Base-by-base conservation (phyloP, 2,797 vertebrate species). In the Pseudochaenichthys georgianus region DNA sequence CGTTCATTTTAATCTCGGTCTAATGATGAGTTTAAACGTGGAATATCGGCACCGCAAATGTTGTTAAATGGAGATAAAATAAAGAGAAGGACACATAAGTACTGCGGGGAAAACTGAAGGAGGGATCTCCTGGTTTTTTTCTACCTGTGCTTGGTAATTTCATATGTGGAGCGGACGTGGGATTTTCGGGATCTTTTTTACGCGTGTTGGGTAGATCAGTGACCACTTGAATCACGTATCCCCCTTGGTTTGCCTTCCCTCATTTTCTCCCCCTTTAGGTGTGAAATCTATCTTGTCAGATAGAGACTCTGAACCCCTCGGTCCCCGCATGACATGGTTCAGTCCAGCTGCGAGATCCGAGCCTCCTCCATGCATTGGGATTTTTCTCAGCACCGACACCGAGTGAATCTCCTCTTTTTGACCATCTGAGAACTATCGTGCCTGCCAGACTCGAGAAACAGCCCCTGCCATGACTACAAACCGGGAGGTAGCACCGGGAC, bases 271-370 rank as follows among this genome's bases (percentile, higher is more conserved):
- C 68, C 68, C 50, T 84, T 82, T 87, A 87, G 90, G 88, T 89
- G 93, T 89, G 88, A 92, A 91, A 91, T 90, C 84, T 84, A 89
- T 91, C 90, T 90, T 87, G 86, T 90, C 87, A 91, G 80, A 82
- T 80, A 87, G 70, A 88, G 80, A 94, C 90, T 88, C 84, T 87
- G 88, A 95, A 94, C 94, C 94, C 94, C 91, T 92, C 91, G 90
- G 90, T 93, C 90, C 84, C 88, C 87, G 89, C 90, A 94, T 95
- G 96, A 97, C 95, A 98, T 99, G 98, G 97, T 99, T 98, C 96
- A 97, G 97, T 97, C 98, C 97, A 96, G 97, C 96, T 97, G 96
- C 97, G 96, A 96, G 96, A 96, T 96, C 96, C 96, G 95, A 94
- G 95, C 94, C 95, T 96, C 95, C 96, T 96, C 96, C 95, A 96